Base-by-base conservation (phyloP, 2,797 vertebrate genomes). In the Pangasius krempfi region DNA sequence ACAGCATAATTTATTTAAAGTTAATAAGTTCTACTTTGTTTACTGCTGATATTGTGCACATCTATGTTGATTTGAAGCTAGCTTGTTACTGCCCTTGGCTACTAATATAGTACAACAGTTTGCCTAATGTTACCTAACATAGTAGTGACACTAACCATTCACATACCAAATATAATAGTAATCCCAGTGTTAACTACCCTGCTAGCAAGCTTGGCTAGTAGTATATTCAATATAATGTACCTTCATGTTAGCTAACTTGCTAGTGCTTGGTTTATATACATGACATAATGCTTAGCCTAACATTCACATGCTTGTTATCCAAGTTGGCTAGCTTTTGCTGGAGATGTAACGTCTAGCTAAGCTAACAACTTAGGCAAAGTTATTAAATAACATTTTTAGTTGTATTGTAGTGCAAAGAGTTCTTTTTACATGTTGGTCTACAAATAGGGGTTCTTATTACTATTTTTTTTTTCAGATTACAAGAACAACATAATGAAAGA, bases 401-500 rank as follows among this genome's bases (percentile, higher is more conserved):
- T 83, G 25, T 4, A 66, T 50, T 66, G 20, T 47, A 10, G 20
- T 75, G n/a, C 16, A 50, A 60, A 75, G 30, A 27, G 22, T 44
- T 47, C 9, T 47, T 75, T 75, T 47, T 50, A 7, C 10, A 62
- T 50, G 27, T 85, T 85, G 18, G n/a, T 3, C 47, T 37, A 40
- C 54, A 56, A 54, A 72, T 52, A 40, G 33, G 44, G 10, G 60
- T 25, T n/a, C 5, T 87, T 40, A 64, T 7, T 82, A 52, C 37
- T 76, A 22, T 84, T 87, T 40, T 40, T 66, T 25, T 4, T 56
- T 25, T 83, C 95, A 99, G 98, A 98, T 93, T 98, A 97, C 96
- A 99, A 99, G 95, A 99, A 99, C 96, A 99, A 99, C 95, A 97
- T 99, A 91, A 93, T 99, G 93, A 99, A 98, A 95, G 98, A 98